phyloP scores from a whole-genome alignment of 2,113 vertebrate genomes.

The Daboia siamensis region DNA sequence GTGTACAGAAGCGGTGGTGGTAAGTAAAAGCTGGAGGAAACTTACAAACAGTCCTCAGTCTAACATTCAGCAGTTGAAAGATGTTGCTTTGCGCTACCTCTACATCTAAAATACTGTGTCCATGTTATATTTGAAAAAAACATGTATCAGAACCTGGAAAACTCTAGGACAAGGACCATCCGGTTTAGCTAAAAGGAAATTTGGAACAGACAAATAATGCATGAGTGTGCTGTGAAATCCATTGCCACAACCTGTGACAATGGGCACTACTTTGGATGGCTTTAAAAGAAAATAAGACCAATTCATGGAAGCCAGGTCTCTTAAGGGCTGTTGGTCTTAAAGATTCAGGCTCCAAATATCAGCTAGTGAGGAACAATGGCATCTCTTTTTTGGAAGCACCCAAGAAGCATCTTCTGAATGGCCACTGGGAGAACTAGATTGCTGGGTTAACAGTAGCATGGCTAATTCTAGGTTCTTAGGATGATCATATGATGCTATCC shows the following conservation, averaged over 20 bases:
- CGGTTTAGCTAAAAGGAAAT: neutral
- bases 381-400: neutral
- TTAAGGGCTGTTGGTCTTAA: neutral
- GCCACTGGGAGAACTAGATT: neutral
- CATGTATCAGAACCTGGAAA: neutral
- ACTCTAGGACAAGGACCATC: neutral
- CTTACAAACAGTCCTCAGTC: neutral
- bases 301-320: neutral
- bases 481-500: neutral
- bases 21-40: neutral
- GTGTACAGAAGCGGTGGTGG: neutral
- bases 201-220: neutral
- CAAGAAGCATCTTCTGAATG: neutral
- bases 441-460: neutral
- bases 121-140: neutral
- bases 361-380: neutral
- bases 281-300: neutral
- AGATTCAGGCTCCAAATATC: neutral
- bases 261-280: neutral
- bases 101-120: neutral
- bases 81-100: neutral
- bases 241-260: neutral
- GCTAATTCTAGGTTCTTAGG: neutral
- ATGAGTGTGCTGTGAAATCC: neutral
- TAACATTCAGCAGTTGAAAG: neutral